A percentile compares a stretch with the other conserved stretches of the same genome.
Conservation (phyloP, 2,797 vertebrate genomes). For the Catamblyrhynchus diadema region DNA sequence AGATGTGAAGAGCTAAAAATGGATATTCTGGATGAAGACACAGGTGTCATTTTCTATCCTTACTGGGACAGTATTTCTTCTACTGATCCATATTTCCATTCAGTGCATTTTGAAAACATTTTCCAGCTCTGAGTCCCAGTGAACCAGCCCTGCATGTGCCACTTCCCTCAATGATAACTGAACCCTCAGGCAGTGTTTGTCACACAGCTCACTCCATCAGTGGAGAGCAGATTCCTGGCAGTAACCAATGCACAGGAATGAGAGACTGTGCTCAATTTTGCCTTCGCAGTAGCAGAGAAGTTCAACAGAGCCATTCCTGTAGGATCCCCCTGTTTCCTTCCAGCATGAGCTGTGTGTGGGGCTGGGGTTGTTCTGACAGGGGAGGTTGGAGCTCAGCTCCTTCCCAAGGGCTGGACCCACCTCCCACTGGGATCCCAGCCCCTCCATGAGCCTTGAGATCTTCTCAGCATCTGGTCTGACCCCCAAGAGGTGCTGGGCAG, state of each 20-base stretch:
- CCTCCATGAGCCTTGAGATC: rapidly evolving
- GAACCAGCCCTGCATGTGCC: not conserved
- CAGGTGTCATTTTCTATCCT: not conserved
- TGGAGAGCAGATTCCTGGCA: not conserved
- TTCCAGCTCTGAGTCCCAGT: not conserved
- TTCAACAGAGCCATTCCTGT: rapidly evolving
- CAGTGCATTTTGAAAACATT: not conserved
- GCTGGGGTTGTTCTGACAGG: rapidly evolving
- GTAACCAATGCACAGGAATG: not conserved
- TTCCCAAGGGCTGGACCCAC: not conserved
- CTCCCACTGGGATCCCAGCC: rapidly evolving
- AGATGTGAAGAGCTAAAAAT: not conserved
- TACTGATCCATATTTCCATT: not conserved
- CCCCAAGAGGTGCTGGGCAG: not conserved
- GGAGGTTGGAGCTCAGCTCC: not conserved
- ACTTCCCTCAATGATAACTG: rapidly evolving
- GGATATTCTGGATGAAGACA: not conserved
- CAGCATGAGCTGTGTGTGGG: rapidly evolving
- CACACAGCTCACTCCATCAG: not conserved
- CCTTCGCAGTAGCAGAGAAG: not conserved
- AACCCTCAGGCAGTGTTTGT: not conserved
- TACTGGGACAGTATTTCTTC: not conserved
- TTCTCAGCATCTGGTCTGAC: not conserved
- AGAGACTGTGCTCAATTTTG: rapidly evolving
- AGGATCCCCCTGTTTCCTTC: rapidly evolving